These are phyloP conservation scores for Callionymus lyra DNA, from an alignment of 2,113 vertebrate genomes.

Conservation along the genomic window DNA sequence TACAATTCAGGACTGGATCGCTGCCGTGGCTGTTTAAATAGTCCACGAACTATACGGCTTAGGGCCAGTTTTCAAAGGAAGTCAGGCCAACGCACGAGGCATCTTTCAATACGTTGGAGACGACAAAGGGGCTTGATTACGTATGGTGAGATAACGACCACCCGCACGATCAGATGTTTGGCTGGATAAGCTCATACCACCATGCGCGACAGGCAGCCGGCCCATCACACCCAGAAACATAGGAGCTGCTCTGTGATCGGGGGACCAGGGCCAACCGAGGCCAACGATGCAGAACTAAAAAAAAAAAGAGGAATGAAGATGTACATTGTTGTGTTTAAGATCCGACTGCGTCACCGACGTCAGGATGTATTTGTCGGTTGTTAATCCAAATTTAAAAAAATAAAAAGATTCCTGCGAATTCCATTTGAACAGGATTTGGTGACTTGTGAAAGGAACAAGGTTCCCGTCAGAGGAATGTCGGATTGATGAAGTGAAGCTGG, in stretches of 20 bases:
- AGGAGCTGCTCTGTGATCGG: conserved; percentile 33
- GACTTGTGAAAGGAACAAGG: conserved; percentile 2
- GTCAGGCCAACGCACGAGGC: conserved; percentile 6
- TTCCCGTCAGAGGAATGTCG: conserved; percentile 15
- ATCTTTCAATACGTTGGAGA: conserved; percentile 24
- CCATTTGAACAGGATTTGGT: conserved; percentile 7
- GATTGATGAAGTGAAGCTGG: conserved; percentile 21
- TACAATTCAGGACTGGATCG: too few species aligned
- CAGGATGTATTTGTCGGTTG: conserved; percentile 11
- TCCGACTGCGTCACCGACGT: neutral
- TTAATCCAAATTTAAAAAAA: conserved; percentile 7
- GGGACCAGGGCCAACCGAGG: conserved; percentile 15
- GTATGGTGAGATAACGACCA: conserved; percentile 49
- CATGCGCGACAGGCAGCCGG: conserved; percentile 31
- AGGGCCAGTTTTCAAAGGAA: neutral
- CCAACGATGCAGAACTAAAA: conserved; percentile 29
- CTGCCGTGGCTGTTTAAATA: neutral
- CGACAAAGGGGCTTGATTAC: conserved; percentile 24
- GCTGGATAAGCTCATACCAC: conserved; percentile 36
- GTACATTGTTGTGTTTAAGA: conserved; percentile 9
- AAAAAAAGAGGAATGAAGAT: conserved; percentile 19
- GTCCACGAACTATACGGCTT: neutral
- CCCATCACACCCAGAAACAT: conserved; percentile 32
- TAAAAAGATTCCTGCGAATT: neutral
- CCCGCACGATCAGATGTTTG: conserved; percentile 36